phyloP scores from a whole-genome alignment of 2,113 vertebrate genomes.

The Sigmodon hispidus region DNA sequence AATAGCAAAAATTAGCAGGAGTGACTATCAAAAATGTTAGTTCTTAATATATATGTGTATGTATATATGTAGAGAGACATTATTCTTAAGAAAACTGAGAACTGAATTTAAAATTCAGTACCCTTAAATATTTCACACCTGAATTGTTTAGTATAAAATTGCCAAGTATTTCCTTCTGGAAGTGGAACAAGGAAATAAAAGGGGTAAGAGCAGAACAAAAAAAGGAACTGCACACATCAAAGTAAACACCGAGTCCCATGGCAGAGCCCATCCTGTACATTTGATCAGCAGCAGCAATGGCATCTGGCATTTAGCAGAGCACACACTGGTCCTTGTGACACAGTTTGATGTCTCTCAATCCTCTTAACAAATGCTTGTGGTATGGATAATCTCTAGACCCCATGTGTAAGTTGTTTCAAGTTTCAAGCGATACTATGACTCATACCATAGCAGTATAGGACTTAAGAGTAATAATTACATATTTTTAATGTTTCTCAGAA shows the following conservation, averaged over 20 bases:
- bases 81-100: constrained; percentile 8
- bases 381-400: not conserved
- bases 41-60: no score
- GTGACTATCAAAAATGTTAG: constrained; percentile 21
- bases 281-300: not conserved
- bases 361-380: not conserved
- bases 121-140: constrained; percentile 8
- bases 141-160: not conserved
- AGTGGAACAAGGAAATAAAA: not conserved
- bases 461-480: not conserved
- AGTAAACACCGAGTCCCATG: not conserved
- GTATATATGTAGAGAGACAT: no score
- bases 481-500: constrained; percentile 60
- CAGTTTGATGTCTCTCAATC: not conserved
- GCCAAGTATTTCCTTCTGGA: not conserved
- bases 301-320: not conserved
- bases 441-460: not conserved
- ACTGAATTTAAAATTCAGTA: constrained; percentile 47
- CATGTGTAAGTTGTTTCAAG: not conserved
- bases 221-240: not conserved
- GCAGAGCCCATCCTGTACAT: fast-evolving
- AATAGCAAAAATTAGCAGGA: not conserved
- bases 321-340: not conserved
- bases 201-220: not conserved
- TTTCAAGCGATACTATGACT: not conserved